Evolutionary conservation across 1,140 invertebrate species (phyloP), one percentile per base, ranked within the genome.

Genomic region (Latrodectus geometricus): DNA sequence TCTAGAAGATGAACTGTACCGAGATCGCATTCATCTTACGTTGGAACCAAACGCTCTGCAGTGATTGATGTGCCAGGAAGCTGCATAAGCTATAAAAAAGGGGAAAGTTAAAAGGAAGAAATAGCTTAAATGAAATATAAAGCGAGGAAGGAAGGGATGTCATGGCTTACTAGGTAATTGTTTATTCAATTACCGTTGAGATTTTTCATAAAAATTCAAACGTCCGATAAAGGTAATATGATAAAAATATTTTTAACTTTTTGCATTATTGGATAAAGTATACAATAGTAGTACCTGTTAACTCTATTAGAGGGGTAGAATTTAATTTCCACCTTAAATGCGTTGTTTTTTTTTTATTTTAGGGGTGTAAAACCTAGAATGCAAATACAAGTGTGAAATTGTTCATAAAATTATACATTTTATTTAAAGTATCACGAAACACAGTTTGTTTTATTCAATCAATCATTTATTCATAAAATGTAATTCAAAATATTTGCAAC

Each of bases 1-100:
- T 48, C 20, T 72, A 66, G 68, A 81, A 81, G 78, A 81, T 81
- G 78, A 72, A 81, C 78, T 81, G 49, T 70, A 70, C 78, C 65
- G 66, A n/a, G 21, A 52, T 72, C 66, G 20, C 78, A 72, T 81
- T 66, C 78, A 72, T 81, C 68, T 81, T 56, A 35, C 78, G 78
- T 48, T 56, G 78, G 68, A 17, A 61, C 11, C 50, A 48, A 11
- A 81, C 49, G 15, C 12, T 81, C 68, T 69, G 54, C 52, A 20
- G 52, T 81, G 78, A 81, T 81, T 50, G 78, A 81, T 81, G 78
- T 35, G 50, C 35, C 20, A 70, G 78, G 68, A 48, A 81, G 68
- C 78, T 56, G 49, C 78, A 81, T 81, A 81, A 72, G 78, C 49
- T 48, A 52, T 20, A 61, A 17, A 61, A n/a, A 8, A 66, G 65